phyloP scores from a whole-genome alignment of 2,113 vertebrate genomes.

The Nanorana parkeri region DNA sequence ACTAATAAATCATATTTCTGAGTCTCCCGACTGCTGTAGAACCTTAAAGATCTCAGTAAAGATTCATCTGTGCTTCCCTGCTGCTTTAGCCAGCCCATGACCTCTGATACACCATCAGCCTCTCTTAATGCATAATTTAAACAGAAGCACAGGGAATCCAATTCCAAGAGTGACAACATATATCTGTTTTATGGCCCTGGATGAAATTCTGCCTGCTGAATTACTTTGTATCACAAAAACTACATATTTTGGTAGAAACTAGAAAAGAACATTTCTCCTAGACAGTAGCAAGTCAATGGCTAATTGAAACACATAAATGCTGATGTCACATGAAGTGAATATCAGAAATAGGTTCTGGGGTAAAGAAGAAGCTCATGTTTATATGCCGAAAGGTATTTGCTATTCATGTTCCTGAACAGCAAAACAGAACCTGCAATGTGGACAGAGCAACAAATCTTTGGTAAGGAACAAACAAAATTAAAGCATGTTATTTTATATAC shows the following conservation, averaged over 20 bases:
- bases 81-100: conserved; percentile 64
- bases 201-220: background rate
- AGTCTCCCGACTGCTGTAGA: conserved; percentile 34
- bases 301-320: too few species aligned
- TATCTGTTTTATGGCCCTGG: conserved; percentile 29
- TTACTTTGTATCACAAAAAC: conserved; percentile 33
- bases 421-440: too few species aligned
- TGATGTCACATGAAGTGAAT: too few species aligned
- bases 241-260: conserved; percentile 59
- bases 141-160: conserved; percentile 60
- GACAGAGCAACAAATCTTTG: too few species aligned
- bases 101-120: conserved; percentile 64
- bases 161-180: conserved; percentile 66
- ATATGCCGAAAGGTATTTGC: too few species aligned
- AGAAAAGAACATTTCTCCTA: background rate
- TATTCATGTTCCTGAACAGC: too few species aligned
- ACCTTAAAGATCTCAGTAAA: conserved; percentile 57
- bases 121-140: conserved; percentile 63
- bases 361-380: too few species aligned
- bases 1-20: conserved; percentile 36
- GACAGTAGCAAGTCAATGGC: too few species aligned
- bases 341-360: too few species aligned
- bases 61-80: conserved; percentile 59
- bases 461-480: too few species aligned
- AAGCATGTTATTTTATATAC: too few species aligned